A percentile compares a stretch with the other conserved stretches of the same genome.
These are phyloP conservation scores for Spodoptera picta DNA, from an alignment of 2,888 invertebrate species.

Conservation along the genomic window DNA sequence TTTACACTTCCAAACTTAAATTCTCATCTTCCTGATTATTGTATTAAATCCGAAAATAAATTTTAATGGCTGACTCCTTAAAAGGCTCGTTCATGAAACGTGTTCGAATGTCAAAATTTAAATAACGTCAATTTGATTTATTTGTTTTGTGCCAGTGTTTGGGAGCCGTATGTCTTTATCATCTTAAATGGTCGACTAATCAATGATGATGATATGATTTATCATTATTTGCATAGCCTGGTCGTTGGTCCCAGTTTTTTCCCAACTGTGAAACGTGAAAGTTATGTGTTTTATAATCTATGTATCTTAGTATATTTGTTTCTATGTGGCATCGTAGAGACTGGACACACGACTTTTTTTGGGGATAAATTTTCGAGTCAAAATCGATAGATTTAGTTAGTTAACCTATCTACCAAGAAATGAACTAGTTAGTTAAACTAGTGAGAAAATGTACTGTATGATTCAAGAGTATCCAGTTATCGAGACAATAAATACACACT, in stretches of 20 bases:
- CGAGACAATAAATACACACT: no score
- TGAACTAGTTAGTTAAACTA: no score
- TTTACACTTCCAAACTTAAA: background rate
- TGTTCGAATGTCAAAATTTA: slow-evolving; percentile 42
- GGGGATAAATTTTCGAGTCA: no score
- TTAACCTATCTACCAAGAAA: no score
- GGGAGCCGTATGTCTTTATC: slow-evolving; percentile 27
- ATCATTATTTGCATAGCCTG: slow-evolving; percentile 8
- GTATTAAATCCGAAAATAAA: slow-evolving; percentile 10
- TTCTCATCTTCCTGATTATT: slow-evolving; percentile 7
- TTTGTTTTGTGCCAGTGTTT: slow-evolving; percentile 30
- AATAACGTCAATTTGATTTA: slow-evolving; percentile 49
- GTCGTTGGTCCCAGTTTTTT: slow-evolving; percentile 3
- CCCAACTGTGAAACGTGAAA: background rate
- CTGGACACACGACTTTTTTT: no score
- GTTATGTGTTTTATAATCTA: background rate
- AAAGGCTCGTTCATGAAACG: slow-evolving; percentile 15
- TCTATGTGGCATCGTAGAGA: no score
- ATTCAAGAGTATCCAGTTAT: no score
- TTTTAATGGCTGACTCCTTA: slow-evolving; percentile 5
- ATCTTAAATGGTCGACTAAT: slow-evolving; percentile 29
- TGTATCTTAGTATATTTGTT: no score
- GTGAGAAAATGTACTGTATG: no score
- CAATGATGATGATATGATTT: slow-evolving; percentile 44
- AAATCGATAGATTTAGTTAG: no score